These are phyloP conservation scores for Chrosomus eos DNA, from an alignment of 2,797 vertebrate species.

Conservation along the genomic window DNA sequence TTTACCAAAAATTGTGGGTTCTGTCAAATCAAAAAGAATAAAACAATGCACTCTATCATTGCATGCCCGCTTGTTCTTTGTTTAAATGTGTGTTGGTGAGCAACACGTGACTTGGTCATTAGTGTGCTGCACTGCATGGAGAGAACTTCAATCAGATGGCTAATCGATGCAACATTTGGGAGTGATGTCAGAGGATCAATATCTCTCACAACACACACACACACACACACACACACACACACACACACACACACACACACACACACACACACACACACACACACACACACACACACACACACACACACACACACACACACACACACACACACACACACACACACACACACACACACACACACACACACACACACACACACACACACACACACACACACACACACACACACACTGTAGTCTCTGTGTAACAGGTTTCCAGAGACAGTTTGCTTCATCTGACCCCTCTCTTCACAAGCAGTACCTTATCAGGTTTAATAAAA, in stretches of 20 bases:
- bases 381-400: not conserved
- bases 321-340: not conserved
- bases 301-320: not conserved
- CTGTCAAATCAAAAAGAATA: not conserved
- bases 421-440: slow-evolving; percentile 4
- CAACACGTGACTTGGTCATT: slow-evolving; percentile 34
- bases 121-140: slow-evolving; percentile 13
- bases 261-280: too few species aligned
- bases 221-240: too few species aligned
- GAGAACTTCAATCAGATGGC: slow-evolving; percentile 36
- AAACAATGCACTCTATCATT: not conserved
- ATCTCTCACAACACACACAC: not conserved
- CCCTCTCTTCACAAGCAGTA: not conserved
- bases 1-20: not conserved
- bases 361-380: not conserved
- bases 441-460: slow-evolving; percentile 18
- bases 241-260: too few species aligned
- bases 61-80: slow-evolving; percentile 3
- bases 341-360: not conserved
- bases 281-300: not conserved
- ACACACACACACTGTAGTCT: not conserved
- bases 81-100: slow-evolving; percentile 18
- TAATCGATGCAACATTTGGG: slow-evolving; percentile 38
- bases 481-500: not conserved
- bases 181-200: slow-evolving; percentile 46